These are phyloP conservation scores for Amazona vittata DNA, from an alignment of 2,113 vertebrate species.

Conservation along the genomic window DNA sequence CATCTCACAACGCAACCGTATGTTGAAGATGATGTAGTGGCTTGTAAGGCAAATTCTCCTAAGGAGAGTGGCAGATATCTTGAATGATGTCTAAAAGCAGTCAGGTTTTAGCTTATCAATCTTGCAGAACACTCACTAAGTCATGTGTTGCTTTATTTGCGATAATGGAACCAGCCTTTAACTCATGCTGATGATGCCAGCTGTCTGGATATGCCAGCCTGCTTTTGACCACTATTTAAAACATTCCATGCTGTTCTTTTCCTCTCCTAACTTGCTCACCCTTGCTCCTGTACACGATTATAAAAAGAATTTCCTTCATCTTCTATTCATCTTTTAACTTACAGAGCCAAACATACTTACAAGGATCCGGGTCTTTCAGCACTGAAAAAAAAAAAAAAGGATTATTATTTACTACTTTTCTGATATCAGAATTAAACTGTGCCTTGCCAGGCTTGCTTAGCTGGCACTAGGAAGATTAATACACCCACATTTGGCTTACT, in stretches of 20 bases:
- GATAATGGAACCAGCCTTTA: background rate
- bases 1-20: background rate
- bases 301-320: background rate
- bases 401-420: conserved; percentile 38
- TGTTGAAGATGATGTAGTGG: background rate
- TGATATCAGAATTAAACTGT: conserved; percentile 49
- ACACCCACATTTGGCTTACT: conserved; percentile 65
- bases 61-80: background rate
- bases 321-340: background rate
- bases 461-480: conserved; percentile 66
- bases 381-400: background rate
- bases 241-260: background rate
- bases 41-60: background rate
- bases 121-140: background rate
- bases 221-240: background rate
- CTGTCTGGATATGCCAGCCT: background rate
- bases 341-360: conserved; percentile 27
- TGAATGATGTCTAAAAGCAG: background rate
- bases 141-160: background rate
- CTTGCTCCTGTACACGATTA: background rate
- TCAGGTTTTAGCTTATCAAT: background rate
- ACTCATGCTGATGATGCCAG: background rate
- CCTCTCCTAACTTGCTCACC: background rate
- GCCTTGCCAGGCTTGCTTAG: conserved; percentile 59
- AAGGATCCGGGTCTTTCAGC: background rate